phyloP scores from a whole-genome alignment of 1,140 invertebrate species.

The Lamellibrachia luymesi region DNA sequence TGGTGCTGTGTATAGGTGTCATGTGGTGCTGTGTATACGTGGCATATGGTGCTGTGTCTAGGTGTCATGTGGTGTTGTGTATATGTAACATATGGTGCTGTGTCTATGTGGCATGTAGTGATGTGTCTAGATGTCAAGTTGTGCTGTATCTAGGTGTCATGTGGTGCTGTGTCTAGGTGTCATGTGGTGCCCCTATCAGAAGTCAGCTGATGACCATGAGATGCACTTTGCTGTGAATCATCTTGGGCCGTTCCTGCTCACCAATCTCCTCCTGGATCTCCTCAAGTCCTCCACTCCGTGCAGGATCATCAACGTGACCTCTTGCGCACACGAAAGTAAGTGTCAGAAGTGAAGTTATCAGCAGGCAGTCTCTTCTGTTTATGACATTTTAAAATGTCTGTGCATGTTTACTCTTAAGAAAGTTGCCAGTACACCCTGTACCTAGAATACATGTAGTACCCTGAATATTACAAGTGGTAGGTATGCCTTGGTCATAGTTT shows the following conservation, averaged over 20 bases:
- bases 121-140: not conserved
- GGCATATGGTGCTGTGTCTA: not conserved
- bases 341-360: not conserved
- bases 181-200: constrained; percentile 41
- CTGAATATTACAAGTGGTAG: not conserved
- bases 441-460: not conserved
- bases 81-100: not conserved
- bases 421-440: not conserved
- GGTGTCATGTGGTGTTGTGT: not conserved
- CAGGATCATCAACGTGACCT: constrained; percentile 19
- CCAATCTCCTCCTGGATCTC: constrained; percentile 21
- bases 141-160: not conserved
- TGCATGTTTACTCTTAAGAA: not conserved
- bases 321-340: not conserved
- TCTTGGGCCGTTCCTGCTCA: constrained; percentile 31
- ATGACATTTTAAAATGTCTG: not conserved
- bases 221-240: constrained; percentile 54
- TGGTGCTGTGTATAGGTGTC: not conserved
- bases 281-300: not conserved
- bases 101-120: not conserved
- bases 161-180: constrained; percentile 33
- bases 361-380: not conserved
- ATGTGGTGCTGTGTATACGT: not conserved
- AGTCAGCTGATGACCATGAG: constrained; percentile 51
- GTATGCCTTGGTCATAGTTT: too few species aligned